These are phyloP conservation scores for Neosilurus mollespiculum DNA, from an alignment of 2,797 vertebrate species.

Conservation along the genomic window DNA sequence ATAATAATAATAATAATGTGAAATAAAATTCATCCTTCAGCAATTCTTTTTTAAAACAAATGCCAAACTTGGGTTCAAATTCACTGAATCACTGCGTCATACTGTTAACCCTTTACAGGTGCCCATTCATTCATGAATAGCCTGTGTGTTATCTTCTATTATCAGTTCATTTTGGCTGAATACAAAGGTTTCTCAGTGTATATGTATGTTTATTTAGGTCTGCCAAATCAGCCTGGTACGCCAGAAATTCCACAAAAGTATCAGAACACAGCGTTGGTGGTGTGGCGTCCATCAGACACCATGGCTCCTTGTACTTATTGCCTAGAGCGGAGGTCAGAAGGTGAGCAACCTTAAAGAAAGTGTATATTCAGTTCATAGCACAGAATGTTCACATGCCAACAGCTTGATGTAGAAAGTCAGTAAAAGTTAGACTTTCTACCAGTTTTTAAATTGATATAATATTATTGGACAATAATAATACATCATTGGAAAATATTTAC, in stretches of 20 bases:
- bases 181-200: too few species aligned
- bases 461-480: neutral
- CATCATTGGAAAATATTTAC: neutral
- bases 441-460: neutral
- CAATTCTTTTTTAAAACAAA: neutral
- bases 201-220: slow-evolving; percentile 68
- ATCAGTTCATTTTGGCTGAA: too few species aligned
- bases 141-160: too few species aligned
- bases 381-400: neutral
- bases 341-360: slow-evolving; percentile 64
- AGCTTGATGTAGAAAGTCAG: neutral
- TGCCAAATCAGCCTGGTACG: slow-evolving; percentile 87
- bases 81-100: neutral
- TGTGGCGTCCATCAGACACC: slow-evolving; percentile 92
- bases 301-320: slow-evolving; percentile 91
- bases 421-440: neutral
- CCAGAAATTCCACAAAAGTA: slow-evolving; percentile 95
- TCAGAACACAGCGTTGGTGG: slow-evolving; percentile 89
- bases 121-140: too few species aligned
- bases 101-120: too few species aligned
- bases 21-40: neutral
- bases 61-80: neutral
- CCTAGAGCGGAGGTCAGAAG: slow-evolving; percentile 83
- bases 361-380: neutral
- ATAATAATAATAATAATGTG: too few species aligned